These are phyloP conservation scores for Misgurnus mizolepis DNA, from an alignment of 2,113 vertebrate genomes.

Conservation along the genomic window DNA sequence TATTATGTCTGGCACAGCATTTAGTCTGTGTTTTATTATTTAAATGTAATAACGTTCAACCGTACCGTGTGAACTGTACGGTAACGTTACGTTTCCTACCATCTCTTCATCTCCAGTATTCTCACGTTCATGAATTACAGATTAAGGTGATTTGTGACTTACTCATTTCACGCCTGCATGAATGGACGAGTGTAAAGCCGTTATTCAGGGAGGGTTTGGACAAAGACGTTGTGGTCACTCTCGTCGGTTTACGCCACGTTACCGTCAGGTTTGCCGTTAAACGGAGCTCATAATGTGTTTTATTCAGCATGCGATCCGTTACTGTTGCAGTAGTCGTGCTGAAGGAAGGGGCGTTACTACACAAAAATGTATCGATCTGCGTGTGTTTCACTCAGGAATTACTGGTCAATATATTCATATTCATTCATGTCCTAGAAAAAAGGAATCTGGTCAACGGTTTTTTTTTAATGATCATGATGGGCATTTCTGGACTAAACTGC, in stretches of 20 bases:
- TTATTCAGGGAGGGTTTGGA: conserved; percentile 27
- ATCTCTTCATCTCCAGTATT: neutral
- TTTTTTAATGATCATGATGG: neutral
- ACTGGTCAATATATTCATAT: neutral
- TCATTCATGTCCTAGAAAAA: neutral
- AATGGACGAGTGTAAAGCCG: neutral
- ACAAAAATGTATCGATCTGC: neutral
- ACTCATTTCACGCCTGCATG: conserved; percentile 6
- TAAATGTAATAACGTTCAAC: neutral
- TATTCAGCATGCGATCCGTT: neutral
- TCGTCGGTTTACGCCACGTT: conserved; percentile 8
- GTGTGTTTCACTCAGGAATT: neutral
- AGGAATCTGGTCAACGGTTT: neutral
- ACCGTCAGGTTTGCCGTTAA: neutral
- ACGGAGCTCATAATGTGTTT: neutral
- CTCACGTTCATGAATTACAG: neutral
- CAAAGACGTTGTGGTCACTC: conserved; percentile 38
- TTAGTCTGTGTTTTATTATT: neutral
- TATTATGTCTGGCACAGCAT: conserved; percentile 1
- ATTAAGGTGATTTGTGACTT: neutral
- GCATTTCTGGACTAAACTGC: neutral
- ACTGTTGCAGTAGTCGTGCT: neutral
- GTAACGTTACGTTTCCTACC: too few relatives aligned
- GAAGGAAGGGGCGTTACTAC: conserved; percentile 12
- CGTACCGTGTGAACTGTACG: too few relatives aligned